phyloP scores from a whole-genome alignment of 2,888 invertebrate species.

The Ophonus ardosiacus region DNA sequence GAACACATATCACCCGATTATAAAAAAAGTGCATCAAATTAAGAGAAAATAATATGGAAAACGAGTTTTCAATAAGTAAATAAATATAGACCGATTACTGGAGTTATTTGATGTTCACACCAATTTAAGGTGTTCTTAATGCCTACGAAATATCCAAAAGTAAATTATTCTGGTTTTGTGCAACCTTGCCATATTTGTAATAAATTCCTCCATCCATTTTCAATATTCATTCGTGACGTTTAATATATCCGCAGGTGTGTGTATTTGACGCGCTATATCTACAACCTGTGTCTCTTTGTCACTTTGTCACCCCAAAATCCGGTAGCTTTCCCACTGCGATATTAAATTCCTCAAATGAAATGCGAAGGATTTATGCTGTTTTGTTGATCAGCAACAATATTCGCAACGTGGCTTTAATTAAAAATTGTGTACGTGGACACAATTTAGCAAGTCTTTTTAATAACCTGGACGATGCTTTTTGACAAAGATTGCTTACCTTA shows the following conservation, averaged over 20 bases:
- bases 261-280: slow-evolving; percentile 30
- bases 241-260: slow-evolving; percentile 47
- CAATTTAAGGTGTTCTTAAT: no score
- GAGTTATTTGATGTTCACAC: no score
- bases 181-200: background rate
- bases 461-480: background rate
- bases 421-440: slow-evolving; percentile 1
- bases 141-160: no score
- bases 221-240: slow-evolving; percentile 15
- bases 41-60: no score
- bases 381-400: slow-evolving; percentile 2
- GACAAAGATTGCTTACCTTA: slow-evolving; percentile 1
- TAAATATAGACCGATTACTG: no score
- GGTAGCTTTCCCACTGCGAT: background rate
- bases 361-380: slow-evolving; percentile 19
- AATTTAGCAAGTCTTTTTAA: background rate
- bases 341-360: slow-evolving; percentile 47
- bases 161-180: background rate
- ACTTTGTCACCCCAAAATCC: slow-evolving; percentile 22
- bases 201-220: slow-evolving; percentile 2
- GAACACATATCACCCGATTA: no score
- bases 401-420: slow-evolving; percentile 3
- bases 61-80: no score
- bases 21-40: no score
- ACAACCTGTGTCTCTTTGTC: slow-evolving; percentile 29